Conservation (phyloP, 2,888 invertebrate genomes). For the Cryptus viduatorius region DNA sequence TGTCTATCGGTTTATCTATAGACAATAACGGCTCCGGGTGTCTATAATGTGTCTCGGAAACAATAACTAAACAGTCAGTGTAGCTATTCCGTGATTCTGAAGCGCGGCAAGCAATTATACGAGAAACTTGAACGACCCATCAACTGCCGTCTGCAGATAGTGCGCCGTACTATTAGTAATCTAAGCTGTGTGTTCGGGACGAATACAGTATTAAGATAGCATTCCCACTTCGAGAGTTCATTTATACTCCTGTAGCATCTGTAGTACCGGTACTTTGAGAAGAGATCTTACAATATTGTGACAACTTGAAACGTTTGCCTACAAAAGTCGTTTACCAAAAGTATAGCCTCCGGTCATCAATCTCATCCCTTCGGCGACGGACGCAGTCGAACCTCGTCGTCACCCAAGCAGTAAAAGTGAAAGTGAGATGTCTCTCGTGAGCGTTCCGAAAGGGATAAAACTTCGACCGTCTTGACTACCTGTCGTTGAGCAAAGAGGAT, state of each 20-base stretch:
- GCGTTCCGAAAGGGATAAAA: slow-evolving; percentile 20
- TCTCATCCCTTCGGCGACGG: slow-evolving; percentile 53
- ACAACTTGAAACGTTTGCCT: slow-evolving; percentile 69
- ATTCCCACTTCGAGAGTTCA: background rate
- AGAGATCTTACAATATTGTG: slow-evolving; percentile 65
- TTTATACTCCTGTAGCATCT: slow-evolving; percentile 22
- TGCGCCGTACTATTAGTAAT: background rate
- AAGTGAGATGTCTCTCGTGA: slow-evolving; percentile 41
- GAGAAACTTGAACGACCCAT: slow-evolving; percentile 16
- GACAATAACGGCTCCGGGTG: slow-evolving; percentile 79
- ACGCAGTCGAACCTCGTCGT: slow-evolving; percentile 33
- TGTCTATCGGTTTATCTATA: slow-evolving; percentile 53
- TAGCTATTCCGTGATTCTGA: slow-evolving; percentile 48
- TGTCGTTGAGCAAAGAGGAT: slow-evolving; percentile 53
- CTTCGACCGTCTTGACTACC: slow-evolving; percentile 46
- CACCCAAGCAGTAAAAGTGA: slow-evolving; percentile 52
- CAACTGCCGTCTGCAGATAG: background rate
- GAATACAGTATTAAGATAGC: background rate
- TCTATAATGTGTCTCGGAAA: slow-evolving; percentile 81
- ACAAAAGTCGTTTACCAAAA: slow-evolving; percentile 63
- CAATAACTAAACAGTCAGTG: slow-evolving; percentile 78
- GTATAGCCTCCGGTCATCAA: slow-evolving; percentile 58
- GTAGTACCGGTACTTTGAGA: slow-evolving; percentile 21
- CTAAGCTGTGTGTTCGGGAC: background rate
- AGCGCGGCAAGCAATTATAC: background rate